A percentile compares a stretch with the other conserved stretches of the same genome.
phyloP scores from a whole-genome alignment of 2,888 invertebrate species.

The Pseudanteris insignis region DNA sequence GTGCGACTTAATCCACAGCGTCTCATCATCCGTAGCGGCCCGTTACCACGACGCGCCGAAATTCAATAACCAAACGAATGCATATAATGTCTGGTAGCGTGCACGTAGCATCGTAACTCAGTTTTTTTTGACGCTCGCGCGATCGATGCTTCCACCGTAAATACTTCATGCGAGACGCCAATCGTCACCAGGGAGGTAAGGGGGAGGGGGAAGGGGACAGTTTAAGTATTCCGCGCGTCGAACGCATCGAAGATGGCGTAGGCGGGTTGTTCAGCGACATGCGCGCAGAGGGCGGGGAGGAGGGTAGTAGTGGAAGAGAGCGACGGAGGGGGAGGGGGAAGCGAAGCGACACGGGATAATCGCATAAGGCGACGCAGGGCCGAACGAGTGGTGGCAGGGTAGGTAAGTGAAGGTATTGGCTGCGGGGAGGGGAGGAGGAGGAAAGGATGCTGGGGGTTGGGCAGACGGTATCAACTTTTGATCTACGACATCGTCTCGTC shows the following conservation, averaged over 20 bases:
- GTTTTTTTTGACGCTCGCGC: slow-evolving; percentile 49
- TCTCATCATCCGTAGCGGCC: neutral
- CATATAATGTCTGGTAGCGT: slow-evolving; percentile 21
- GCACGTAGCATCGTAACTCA: slow-evolving; percentile 62
- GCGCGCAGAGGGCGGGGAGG: slow-evolving; percentile 6
- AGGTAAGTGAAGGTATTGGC: too few relatives aligned
- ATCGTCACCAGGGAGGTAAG: slow-evolving; percentile 46
- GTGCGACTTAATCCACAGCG: neutral
- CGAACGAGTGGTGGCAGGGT: too few relatives aligned
- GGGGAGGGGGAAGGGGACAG: slow-evolving; percentile 15
- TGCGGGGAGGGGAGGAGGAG: too few relatives aligned
- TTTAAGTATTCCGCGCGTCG: slow-evolving; percentile 60
- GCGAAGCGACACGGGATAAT: slow-evolving; percentile 5
- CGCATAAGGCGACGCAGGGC: slow-evolving; percentile 24
- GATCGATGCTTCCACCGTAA: slow-evolving; percentile 57
- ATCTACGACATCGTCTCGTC: too few relatives aligned
- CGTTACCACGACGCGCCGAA: neutral
- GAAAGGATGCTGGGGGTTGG: too few relatives aligned
- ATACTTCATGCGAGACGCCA: slow-evolving; percentile 62
- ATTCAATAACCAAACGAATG: slow-evolving; percentile 9
- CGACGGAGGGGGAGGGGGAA: slow-evolving; percentile 14
- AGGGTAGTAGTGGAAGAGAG: slow-evolving; percentile 1
- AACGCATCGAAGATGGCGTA: slow-evolving; percentile 46
- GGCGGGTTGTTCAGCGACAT: neutral
- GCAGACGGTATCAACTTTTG: too few relatives aligned